These are phyloP conservation scores for Melanerpes aurifrons DNA, from an alignment of 2,113 vertebrate genomes.

Conservation along the genomic window DNA sequence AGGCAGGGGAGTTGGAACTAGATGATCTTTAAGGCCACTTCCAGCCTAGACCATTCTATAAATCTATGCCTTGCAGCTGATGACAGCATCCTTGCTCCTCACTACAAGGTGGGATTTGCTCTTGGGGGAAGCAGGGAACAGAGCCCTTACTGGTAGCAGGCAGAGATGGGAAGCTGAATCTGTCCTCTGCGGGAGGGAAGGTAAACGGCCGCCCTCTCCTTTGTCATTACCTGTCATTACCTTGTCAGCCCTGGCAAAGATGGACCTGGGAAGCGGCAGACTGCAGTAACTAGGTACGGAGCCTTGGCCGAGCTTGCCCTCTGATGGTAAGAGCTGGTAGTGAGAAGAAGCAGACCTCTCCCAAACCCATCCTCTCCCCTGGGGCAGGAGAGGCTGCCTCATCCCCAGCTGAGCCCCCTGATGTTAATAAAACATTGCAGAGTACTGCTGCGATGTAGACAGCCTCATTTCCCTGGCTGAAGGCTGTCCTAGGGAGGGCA, in stretches of 20 bases:
- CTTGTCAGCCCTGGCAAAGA: background rate
- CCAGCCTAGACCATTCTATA: too few relatives aligned
- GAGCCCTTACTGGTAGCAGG: background rate
- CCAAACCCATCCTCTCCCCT: background rate
- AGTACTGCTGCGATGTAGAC: background rate
- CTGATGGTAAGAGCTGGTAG: slow-evolving; percentile 66
- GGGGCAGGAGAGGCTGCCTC: background rate
- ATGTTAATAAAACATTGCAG: background rate
- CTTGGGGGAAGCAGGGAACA: background rate
- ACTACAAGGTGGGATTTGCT: background rate
- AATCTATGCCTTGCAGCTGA: too few relatives aligned
- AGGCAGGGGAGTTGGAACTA: too few relatives aligned
- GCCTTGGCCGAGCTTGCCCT: slow-evolving; percentile 71
- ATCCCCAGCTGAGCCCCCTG: too few relatives aligned
- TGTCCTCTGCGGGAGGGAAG: background rate
- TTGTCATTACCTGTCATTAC: background rate
- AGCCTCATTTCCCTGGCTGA: background rate
- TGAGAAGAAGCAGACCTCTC: background rate
- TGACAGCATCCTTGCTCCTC: background rate
- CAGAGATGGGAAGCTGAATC: background rate
- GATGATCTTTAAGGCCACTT: too few relatives aligned
- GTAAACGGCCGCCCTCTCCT: background rate
- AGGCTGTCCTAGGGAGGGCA: background rate
- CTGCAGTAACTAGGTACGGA: background rate
- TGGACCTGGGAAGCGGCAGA: background rate